Percentiles rank a stretch among this genome's conserved stretches.
phyloP scores from a whole-genome alignment of 2,797 vertebrate species.

The Phalloptychus januarius region DNA sequence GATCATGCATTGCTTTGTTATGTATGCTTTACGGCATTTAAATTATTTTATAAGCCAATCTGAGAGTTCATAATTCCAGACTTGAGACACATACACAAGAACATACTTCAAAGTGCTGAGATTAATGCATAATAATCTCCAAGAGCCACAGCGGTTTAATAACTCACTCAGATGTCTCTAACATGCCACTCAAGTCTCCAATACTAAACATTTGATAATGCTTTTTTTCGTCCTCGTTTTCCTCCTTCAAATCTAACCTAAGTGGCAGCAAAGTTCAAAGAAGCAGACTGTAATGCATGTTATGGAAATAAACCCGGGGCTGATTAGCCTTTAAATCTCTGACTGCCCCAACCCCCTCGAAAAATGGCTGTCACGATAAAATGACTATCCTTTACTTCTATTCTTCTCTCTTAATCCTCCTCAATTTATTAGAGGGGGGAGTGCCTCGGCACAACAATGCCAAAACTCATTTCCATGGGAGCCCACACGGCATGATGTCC shows the following conservation, averaged over 20 bases:
- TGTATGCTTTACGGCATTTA: slow-evolving; percentile 39
- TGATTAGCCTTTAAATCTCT: slow-evolving; percentile 91
- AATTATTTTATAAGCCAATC: slow-evolving; percentile 45
- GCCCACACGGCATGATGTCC: slow-evolving; percentile 92
- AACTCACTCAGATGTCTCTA: slow-evolving; percentile 77
- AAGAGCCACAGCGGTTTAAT: slow-evolving; percentile 76
- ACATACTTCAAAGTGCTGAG: slow-evolving; percentile 78
- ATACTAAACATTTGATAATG: slow-evolving; percentile 73
- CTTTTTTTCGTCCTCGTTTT: slow-evolving; percentile 30
- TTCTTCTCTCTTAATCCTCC: slow-evolving; percentile 93
- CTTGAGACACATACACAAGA: slow-evolving; percentile 30
- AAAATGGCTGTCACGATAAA: slow-evolving; percentile 89
- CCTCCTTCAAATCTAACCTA: slow-evolving; percentile 70
- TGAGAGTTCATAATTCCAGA: slow-evolving; percentile 44
- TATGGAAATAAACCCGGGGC: slow-evolving; percentile 91
- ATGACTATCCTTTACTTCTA: slow-evolving; percentile 93
- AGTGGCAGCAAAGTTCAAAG: slow-evolving; percentile 81
- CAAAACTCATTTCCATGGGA: slow-evolving; percentile 92
- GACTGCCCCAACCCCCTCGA: slow-evolving; percentile 87
- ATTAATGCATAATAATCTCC: slow-evolving; percentile 81
- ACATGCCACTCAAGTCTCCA: slow-evolving; percentile 73
- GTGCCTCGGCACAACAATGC: slow-evolving; percentile 78
- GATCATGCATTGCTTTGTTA: slow-evolving; percentile 19
- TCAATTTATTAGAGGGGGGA: slow-evolving; percentile 89
- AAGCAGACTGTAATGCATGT: slow-evolving; percentile 81